Evolutionary conservation across 2,797 vertebrate genomes (phyloP).

Genomic region (Chlorospingus semifuscus): DNA sequence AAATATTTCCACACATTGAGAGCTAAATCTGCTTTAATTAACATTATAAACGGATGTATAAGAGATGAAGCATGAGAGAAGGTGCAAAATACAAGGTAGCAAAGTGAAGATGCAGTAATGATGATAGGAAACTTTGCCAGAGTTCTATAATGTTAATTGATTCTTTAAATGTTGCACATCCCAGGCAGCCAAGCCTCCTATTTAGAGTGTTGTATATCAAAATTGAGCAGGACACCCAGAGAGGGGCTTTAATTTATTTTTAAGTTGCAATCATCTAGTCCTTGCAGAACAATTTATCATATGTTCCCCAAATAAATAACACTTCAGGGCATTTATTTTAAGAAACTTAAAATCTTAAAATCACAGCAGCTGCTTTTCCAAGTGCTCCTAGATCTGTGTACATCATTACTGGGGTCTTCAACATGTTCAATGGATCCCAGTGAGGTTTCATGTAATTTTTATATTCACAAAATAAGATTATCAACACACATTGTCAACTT

Average conservation of each 20-base stretch:
- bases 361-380: neutral
- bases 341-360: neutral
- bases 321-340: neutral
- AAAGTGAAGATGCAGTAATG: neutral
- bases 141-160: constrained; percentile 36
- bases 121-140: constrained; percentile 13
- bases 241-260: constrained; percentile 37
- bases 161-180: neutral
- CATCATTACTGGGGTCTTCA: neutral
- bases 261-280: constrained; percentile 19
- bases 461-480: neutral
- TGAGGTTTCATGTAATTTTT: neutral
- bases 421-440: neutral
- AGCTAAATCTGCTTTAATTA: neutral
- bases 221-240: neutral
- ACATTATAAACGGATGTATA: neutral
- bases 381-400: neutral
- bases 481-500: neutral
- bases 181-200: constrained; percentile 4
- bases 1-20: neutral
- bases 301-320: neutral
- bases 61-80: neutral
- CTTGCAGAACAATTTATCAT: neutral
- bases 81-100: neutral
- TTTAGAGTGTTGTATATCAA: constrained; percentile 5